A percentile compares a stretch with the other conserved stretches of the same genome.
Evolutionary conservation across 1,140 invertebrate genomes (phyloP).

Genomic region (Papilio xuthus): DNA sequence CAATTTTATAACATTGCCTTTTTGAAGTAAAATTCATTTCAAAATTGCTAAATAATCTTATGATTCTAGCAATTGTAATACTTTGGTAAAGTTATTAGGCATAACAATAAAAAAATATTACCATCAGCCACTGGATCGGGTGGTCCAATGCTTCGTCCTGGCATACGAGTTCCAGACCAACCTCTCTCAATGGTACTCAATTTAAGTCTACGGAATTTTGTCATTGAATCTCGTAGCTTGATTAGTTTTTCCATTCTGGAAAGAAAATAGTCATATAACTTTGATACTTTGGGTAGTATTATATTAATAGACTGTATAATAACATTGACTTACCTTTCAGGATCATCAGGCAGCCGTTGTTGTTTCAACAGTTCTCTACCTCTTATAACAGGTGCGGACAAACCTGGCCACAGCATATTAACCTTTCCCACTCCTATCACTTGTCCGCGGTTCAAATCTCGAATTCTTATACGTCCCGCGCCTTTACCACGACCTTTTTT

Average conservation of each 20-base stretch:
- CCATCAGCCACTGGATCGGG: slow-evolving; percentile 85
- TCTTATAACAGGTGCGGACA: slow-evolving; percentile 91
- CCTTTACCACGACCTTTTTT: slow-evolving; percentile 96
- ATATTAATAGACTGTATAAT: slow-evolving; percentile 17
- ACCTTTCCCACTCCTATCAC: slow-evolving; percentile 92
- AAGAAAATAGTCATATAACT: slow-evolving; percentile 16
- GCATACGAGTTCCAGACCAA: slow-evolving; percentile 91
- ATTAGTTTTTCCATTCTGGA: slow-evolving; percentile 85
- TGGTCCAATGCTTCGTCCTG: slow-evolving; percentile 92
- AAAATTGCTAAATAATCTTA: too few species aligned
- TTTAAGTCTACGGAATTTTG: slow-evolving; percentile 83
- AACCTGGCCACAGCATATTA: slow-evolving; percentile 95
- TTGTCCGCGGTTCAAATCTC: slow-evolving; percentile 96
- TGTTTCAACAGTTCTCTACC: slow-evolving; percentile 89
- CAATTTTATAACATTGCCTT: not conserved
- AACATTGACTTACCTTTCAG: slow-evolving; percentile 80
- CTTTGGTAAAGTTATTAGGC: not conserved
- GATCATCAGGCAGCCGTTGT: slow-evolving; percentile 86
- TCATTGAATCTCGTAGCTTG: slow-evolving; percentile 88
- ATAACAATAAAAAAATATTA: not conserved
- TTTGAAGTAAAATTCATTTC: not conserved
- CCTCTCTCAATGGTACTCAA: slow-evolving; percentile 92
- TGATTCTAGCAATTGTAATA: too few species aligned
- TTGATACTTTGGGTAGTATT: slow-evolving; percentile 3
- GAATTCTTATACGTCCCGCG: slow-evolving; percentile 85